phyloP scores from a whole-genome alignment of 1,140 invertebrate genomes.

The Heliconius hewitsoni region DNA sequence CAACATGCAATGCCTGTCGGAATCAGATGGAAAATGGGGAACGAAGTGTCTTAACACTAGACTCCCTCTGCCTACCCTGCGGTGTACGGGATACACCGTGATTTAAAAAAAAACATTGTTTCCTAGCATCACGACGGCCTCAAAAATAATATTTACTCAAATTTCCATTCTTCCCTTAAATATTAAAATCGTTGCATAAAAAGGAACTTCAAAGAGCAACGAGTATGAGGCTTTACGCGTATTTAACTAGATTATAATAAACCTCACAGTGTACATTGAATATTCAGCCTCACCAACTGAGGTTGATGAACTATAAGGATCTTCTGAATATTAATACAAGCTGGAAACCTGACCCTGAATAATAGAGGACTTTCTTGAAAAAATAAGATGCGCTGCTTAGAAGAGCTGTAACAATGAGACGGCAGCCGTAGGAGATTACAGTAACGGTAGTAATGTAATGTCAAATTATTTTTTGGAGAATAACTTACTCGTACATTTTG shows the following conservation, averaged over 20 bases:
- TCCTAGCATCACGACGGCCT: background rate
- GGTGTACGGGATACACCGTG: no score
- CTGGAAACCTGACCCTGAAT: constrained; percentile 42
- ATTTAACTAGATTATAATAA: constrained; percentile 37
- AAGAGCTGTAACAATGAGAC: constrained; percentile 32
- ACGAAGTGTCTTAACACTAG: no score
- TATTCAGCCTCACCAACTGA: constrained; percentile 35
- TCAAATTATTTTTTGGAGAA: background rate
- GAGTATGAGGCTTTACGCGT: constrained; percentile 21
- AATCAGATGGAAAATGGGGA: no score
- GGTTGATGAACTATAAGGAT: constrained; percentile 41
- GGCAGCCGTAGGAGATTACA: constrained; percentile 3
- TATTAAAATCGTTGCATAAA: constrained; percentile 32
- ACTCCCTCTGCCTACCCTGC: no score
- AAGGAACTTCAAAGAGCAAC: constrained; percentile 20
- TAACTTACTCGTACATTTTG: background rate
- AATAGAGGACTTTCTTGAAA: constrained; percentile 41
- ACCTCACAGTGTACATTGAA: constrained; percentile 32
- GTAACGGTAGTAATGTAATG: background rate
- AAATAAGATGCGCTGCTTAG: constrained; percentile 34
- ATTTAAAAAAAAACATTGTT: no score
- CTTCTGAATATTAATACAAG: constrained; percentile 42
- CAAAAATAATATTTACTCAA: background rate
- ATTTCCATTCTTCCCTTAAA: constrained; percentile 22
- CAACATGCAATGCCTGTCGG: no score